Conservation (phyloP, 2,113 vertebrate genomes). For the Sula dactylatra region DNA sequence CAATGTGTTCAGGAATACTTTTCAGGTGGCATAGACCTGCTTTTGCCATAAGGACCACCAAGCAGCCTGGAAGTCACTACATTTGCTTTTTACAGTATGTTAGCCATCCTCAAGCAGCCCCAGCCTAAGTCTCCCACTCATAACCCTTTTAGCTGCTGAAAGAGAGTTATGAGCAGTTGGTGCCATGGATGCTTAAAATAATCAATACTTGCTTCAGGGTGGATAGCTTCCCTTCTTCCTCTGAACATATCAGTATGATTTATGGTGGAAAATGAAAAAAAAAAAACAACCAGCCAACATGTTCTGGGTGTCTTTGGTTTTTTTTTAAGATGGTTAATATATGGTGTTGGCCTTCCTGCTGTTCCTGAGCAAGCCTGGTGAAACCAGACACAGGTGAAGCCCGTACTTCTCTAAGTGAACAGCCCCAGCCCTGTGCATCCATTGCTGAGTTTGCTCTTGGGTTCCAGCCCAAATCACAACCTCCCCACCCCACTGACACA, state of each 20-base stretch:
- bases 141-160: neutral
- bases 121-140: neutral
- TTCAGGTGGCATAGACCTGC: neutral
- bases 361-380: neutral
- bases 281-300: no score
- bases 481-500: neutral
- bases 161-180: neutral
- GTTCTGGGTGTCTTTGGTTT: neutral
- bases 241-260: neutral
- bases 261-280: neutral
- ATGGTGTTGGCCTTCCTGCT: neutral
- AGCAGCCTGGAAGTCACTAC: neutral
- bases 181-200: neutral
- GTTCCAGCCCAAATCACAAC: neutral
- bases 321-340: neutral
- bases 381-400: neutral
- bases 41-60: neutral
- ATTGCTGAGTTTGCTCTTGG: neutral
- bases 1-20: neutral
- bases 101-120: neutral
- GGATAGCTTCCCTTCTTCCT: neutral
- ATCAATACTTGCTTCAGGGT: conserved; percentile 9
- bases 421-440: neutral
- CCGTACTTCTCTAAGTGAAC: neutral
- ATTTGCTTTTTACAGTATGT: neutral